Conservation (phyloP, 2,113 vertebrate genomes). For the Maccullochella peelii region DNA sequence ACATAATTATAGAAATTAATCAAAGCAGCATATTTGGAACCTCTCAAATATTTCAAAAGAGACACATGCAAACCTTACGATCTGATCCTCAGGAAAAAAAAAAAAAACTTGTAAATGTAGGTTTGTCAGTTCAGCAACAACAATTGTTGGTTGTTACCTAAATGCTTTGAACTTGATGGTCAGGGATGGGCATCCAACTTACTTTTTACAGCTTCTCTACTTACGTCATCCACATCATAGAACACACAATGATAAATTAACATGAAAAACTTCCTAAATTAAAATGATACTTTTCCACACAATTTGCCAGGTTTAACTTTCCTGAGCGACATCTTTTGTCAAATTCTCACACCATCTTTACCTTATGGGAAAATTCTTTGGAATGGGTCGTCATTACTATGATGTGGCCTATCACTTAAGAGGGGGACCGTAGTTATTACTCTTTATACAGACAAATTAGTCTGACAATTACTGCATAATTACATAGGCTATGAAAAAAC, state of each 20-base stretch:
- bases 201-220: constrained; percentile 22
- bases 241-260: neutral
- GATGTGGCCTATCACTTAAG: neutral
- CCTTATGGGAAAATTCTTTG: neutral
- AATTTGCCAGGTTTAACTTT: neutral
- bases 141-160: constrained; percentile 15
- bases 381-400: neutral
- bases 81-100: constrained; percentile 11
- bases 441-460: neutral
- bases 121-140: constrained; percentile 9
- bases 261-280: neutral
- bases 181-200: constrained; percentile 63
- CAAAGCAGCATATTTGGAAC: constrained; percentile 19
- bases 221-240: constrained; percentile 18
- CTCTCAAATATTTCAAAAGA: neutral
- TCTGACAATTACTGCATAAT: neutral
- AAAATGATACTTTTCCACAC: neutral
- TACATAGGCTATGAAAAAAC: neutral
- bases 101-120: neutral
- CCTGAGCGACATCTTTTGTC: neutral
- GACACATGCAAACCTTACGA: constrained; percentile 49
- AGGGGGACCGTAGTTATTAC: neutral
- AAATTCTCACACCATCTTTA: neutral
- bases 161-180: constrained; percentile 25
- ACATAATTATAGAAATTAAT: neutral